Conservation (phyloP, 2,888 invertebrate genomes). For the Eupithecia dodoneata region DNA sequence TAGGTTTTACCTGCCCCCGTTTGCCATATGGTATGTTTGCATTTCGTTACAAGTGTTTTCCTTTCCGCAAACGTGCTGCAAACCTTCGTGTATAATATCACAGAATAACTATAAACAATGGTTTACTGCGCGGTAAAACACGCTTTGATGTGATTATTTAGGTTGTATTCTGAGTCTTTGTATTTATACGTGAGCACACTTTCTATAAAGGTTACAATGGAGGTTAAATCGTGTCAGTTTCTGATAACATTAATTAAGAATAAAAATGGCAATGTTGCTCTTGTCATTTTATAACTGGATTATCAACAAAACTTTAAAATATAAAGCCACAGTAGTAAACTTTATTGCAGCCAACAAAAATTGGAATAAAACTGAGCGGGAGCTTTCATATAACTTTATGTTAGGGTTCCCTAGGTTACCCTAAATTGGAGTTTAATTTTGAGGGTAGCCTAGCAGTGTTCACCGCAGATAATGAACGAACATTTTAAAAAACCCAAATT, state of each 20-base stretch:
- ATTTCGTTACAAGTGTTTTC: slow-evolving; percentile 16
- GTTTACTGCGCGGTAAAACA: neutral
- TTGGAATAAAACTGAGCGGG: slow-evolving; percentile 12
- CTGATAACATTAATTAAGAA: neutral
- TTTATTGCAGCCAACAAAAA: slow-evolving; percentile 8
- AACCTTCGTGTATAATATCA: neutral
- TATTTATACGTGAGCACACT: neutral
- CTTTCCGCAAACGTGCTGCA: neutral
- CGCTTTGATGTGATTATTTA: neutral
- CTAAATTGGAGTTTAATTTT: slow-evolving; percentile 36
- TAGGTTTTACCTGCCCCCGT: neutral
- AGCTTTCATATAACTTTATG: slow-evolving; percentile 21
- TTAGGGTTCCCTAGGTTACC: slow-evolving; percentile 27
- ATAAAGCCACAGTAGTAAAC: neutral
- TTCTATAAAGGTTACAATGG: neutral
- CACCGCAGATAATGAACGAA: slow-evolving; percentile 50
- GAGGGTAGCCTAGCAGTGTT: slow-evolving; percentile 39
- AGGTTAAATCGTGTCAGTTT: neutral
- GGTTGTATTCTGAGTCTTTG: neutral
- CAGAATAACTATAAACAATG: neutral
- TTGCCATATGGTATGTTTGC: slow-evolving; percentile 14
- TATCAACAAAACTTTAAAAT: slow-evolving; percentile 2
- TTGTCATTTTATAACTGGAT: neutral
- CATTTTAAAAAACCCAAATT: slow-evolving; percentile 55
- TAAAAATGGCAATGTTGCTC: neutral